These are phyloP conservation scores for Chrysotoxum bicinctum DNA, from an alignment of 2,888 invertebrate genomes.

Conservation along the genomic window DNA sequence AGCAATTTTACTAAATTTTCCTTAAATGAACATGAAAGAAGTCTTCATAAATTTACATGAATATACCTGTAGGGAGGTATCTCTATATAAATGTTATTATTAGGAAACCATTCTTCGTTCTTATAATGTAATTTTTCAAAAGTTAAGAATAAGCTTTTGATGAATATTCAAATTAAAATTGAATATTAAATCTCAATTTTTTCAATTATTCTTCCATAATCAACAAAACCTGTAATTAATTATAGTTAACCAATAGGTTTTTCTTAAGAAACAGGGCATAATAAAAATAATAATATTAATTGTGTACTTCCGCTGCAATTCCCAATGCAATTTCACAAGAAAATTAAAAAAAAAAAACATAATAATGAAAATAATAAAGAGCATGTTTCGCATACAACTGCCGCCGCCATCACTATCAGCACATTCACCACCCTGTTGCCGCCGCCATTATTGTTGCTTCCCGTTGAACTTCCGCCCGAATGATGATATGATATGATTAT, in stretches of 20 bases:
- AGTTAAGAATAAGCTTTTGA: not conserved
- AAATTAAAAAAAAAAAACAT: constrained; percentile 13
- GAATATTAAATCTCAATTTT: not conserved
- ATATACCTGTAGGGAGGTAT: too few relatives aligned
- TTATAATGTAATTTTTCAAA: not conserved
- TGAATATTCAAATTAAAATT: not conserved
- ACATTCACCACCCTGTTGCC: too few relatives aligned
- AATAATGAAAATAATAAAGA: constrained; percentile 41
- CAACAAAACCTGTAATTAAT: too few relatives aligned
- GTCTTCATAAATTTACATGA: too few relatives aligned
- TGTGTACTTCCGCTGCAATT: constrained; percentile 57
- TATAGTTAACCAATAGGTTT: not conserved
- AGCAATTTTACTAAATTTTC: too few relatives aligned
- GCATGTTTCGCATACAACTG: constrained; percentile 48
- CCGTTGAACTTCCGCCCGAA: constrained; percentile 55
- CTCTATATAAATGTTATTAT: too few relatives aligned
- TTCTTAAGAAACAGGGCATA: not conserved
- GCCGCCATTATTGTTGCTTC: constrained; percentile 2
- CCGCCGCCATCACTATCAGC: not conserved
- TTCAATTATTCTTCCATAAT: too few relatives aligned
- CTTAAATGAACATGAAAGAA: too few relatives aligned
- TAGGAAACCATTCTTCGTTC: too few relatives aligned
- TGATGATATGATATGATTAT: constrained; percentile 67
- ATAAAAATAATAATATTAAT: constrained; percentile 28
- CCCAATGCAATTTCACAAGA: constrained; percentile 60